phyloP scores from a whole-genome alignment of 2,797 vertebrate species.

The Pipistrellus kuhlii region DNA sequence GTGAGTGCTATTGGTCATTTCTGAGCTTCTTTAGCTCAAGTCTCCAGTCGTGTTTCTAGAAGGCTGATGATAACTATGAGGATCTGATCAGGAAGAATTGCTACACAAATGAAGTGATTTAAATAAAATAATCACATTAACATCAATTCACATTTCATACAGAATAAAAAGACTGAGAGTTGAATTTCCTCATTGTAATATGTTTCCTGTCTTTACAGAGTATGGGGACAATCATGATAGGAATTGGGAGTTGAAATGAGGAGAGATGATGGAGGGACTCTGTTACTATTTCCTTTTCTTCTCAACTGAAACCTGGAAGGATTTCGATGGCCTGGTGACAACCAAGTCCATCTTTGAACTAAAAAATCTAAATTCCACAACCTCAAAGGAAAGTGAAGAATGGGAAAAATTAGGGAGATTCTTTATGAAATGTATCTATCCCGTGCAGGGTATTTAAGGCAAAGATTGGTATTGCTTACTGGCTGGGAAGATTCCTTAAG shows the following conservation, averaged over 20 bases:
- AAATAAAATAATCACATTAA: neutral
- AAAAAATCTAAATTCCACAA: constrained; percentile 22
- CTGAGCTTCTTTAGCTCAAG: neutral
- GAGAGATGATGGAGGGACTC: neutral
- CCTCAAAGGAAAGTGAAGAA: neutral
- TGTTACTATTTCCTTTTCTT: neutral
- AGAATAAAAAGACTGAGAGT: neutral
- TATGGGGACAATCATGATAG: neutral
- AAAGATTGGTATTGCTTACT: neutral
- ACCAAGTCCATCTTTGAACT: constrained; percentile 3
- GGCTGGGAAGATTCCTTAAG: neutral
- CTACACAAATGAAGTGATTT: neutral
- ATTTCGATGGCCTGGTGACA: neutral
- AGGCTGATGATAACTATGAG: neutral
- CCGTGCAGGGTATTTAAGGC: neutral
- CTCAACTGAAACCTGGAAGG: neutral
- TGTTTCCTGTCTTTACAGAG: neutral
- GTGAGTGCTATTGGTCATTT: neutral
- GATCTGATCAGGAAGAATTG: neutral
- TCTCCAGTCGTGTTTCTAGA: neutral
- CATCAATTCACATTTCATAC: neutral
- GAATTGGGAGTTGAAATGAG: neutral
- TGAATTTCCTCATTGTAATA: neutral
- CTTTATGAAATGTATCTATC: neutral
- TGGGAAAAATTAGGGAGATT: neutral